These are phyloP conservation scores for Oreochromis spilurus DNA, from an alignment of 2,113 vertebrate species.

Conservation along the genomic window DNA sequence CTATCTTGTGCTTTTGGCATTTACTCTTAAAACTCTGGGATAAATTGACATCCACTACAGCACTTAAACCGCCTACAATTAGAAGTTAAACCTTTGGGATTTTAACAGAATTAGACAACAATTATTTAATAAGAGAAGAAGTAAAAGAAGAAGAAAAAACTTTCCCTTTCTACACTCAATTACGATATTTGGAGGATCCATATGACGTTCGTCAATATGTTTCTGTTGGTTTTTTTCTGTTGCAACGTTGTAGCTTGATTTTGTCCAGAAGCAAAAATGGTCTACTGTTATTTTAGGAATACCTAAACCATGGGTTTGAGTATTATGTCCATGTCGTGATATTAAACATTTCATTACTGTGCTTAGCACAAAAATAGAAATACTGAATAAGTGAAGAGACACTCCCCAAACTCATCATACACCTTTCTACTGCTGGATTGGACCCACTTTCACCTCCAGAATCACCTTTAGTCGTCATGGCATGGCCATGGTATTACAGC, in stretches of 20 bases:
- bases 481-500: not conserved
- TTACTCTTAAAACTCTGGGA: not conserved
- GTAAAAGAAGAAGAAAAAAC: not conserved
- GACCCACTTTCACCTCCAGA: accelerated
- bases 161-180: not conserved
- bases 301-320: not conserved
- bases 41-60: not conserved
- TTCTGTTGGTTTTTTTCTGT: not conserved
- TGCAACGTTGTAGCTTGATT: not conserved
- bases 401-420: not conserved
- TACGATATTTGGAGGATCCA: not conserved
- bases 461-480: not conserved
- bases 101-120: not conserved
- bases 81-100: not conserved
- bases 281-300: not conserved
- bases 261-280: not conserved
- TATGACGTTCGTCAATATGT: accelerated
- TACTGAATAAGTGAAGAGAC: not conserved
- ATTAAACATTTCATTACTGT: not conserved
- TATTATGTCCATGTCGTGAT: not conserved
- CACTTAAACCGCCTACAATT: not conserved
- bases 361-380: not conserved
- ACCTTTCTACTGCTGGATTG: not conserved
- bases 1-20: not conserved
- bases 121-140: not conserved